A percentile compares a stretch with the other conserved stretches of the same genome.
These are phyloP conservation scores for Ylistrum balloti DNA, from an alignment of 1,140 invertebrate genomes.

Conservation along the genomic window DNA sequence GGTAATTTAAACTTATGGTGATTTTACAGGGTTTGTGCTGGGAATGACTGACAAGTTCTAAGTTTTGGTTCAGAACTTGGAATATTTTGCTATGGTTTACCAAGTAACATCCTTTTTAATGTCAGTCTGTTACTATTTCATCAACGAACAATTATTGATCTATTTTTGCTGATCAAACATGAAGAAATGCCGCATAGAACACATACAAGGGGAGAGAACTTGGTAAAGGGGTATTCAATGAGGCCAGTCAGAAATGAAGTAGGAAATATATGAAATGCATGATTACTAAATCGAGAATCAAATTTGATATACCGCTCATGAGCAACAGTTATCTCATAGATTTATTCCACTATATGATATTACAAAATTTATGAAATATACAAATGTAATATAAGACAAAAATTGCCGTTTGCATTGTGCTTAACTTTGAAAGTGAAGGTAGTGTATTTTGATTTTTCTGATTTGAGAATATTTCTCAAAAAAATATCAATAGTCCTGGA, in stretches of 20 bases:
- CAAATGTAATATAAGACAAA: not conserved
- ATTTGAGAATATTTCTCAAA: slow-evolving; percentile 25
- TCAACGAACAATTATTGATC: not conserved
- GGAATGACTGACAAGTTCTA: too few species aligned
- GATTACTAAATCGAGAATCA: not conserved
- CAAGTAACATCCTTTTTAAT: too few species aligned
- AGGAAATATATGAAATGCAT: not conserved
- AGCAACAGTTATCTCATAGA: not conserved
- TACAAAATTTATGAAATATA: too few species aligned
- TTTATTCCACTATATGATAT: not conserved
- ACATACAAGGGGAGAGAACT: not conserved
- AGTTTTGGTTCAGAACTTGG: too few species aligned
- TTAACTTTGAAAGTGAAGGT: slow-evolving; percentile 6
- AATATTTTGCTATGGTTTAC: too few species aligned
- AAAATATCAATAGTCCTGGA: not conserved
- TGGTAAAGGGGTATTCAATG: not conserved
- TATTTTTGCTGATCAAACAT: too few species aligned
- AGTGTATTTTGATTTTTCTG: not conserved
- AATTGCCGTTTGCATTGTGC: not conserved
- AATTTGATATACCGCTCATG: not conserved
- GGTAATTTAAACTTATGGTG: too few species aligned
- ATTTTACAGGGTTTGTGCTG: too few species aligned
- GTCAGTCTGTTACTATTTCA: too few species aligned
- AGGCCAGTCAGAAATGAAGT: not conserved
- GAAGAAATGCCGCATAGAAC: not conserved